Evolutionary conservation across 1,140 invertebrate genomes (phyloP), one percentile per base, ranked within the genome.

Genomic region (Campodea augens): DNA sequence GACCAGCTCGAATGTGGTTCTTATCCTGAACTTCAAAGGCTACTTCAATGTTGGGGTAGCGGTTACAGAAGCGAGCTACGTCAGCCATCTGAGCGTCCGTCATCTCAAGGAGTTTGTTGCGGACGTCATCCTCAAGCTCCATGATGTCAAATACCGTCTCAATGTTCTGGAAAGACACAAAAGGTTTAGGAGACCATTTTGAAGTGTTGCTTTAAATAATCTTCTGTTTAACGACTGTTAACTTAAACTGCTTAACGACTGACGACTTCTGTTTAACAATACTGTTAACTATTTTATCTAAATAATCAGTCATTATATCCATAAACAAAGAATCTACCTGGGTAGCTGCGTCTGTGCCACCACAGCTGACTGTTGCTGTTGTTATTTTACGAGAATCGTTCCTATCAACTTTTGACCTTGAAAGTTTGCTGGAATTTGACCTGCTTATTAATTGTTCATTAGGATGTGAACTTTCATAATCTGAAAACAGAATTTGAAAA

Each of bases 61-160:
- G 71, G 67, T 99, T 99, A 59, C 93, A 99, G 68, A 98, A 99
- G 38, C 85, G 71, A 0, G 93, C 95, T 0, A 99, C 93, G 62
- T 98, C 93, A 0, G 85, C 82, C 81, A 98, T 92, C 66, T 98
- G 82, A 0, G 68, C 53, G 38, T 92, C 80, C 0, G 70, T 75
- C 48, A 98, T 64, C 55, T 88, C 78, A 29, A 99, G 62, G 7
- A 99, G 63, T 46, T 81, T 75, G 44, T 77, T 80, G 24, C 96
- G 70, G 21, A 91, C 91, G 7, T 87, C 81, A 61, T 98, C 93
- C 55, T 99, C 95, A 49, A 98, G 66, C 59, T 98, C 93, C 81
- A 99, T 95, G 38, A 99, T 80, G 57, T 98, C 93, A 63, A 98
- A 98, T 5, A 99, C 88, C 0, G 89, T 92, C 60, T 98, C 89